phyloP scores from a whole-genome alignment of 2,888 invertebrate species.

The Trichacis sp. region DNA sequence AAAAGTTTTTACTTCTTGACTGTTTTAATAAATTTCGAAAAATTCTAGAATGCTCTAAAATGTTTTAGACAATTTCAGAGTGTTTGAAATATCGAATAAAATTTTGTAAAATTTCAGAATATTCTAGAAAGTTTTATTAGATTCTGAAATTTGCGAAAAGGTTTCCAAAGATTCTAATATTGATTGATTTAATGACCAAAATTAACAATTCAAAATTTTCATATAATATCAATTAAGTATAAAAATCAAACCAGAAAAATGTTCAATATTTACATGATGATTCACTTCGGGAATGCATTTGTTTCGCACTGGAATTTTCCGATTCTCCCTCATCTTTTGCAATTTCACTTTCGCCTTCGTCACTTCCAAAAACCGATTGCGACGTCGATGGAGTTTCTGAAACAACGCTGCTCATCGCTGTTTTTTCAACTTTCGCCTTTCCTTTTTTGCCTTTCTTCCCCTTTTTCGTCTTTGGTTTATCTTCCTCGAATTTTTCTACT shows the following conservation, averaged over 20 bases:
- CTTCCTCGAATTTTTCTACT: constrained; percentile 50
- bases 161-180: no score
- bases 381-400: constrained; percentile 46
- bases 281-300: constrained; percentile 52
- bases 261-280: constrained; percentile 46
- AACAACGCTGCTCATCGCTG: constrained; percentile 41
- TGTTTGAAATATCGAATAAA: no score
- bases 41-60: no score
- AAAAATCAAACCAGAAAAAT: constrained; percentile 21
- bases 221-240: constrained; percentile 73
- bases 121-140: no score
- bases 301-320: constrained; percentile 49
- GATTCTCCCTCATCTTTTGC: constrained; percentile 59
- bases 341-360: constrained; percentile 54
- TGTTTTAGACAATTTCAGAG: no score
- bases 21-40: no score
- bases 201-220: no score
- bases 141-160: no score
- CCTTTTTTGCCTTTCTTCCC: constrained; percentile 56
- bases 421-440: constrained; percentile 57
- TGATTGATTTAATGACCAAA: no score
- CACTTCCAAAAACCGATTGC: constrained; percentile 46
- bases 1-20: no score
- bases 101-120: no score
- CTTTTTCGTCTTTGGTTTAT: constrained; percentile 57